Evolutionary conservation across 30 jellyfish, hydroid and myxozoan genomes (phyloP).

Genomic region (Mastigias papua): DNA sequence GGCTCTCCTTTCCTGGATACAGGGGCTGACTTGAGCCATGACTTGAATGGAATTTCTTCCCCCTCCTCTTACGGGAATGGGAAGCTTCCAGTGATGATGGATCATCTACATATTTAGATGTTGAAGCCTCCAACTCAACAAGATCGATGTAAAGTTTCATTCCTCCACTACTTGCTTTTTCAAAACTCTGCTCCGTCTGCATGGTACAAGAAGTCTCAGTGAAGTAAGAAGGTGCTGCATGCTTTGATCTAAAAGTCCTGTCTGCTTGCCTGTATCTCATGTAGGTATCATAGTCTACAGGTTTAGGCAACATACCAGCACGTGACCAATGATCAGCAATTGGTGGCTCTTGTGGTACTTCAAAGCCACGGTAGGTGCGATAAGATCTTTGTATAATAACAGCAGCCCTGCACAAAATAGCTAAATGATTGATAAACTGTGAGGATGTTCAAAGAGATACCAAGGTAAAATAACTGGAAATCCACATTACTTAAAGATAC

Average conservation of each 20-base stretch:
- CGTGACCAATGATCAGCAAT: conserved; percentile 9
- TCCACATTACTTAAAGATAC: no score
- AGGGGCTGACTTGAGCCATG: not conserved
- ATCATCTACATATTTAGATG: conserved; percentile 38
- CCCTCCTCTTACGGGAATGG: not conserved
- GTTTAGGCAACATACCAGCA: conserved; percentile 46
- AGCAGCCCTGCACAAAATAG: conserved; percentile 82
- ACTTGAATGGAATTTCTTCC: not conserved
- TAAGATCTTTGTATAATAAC: conserved; percentile 82
- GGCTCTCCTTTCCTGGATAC: not conserved
- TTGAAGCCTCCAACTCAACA: conserved; percentile 44
- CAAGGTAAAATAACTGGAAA: no score
- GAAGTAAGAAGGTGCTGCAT: not conserved
- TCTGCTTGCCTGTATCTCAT: conserved; percentile 57
- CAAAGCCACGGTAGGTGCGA: conserved; percentile 71
- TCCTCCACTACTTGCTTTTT: not conserved
- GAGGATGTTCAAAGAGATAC: not conserved
- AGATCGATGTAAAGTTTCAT: conserved; percentile 30
- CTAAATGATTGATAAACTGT: not conserved
- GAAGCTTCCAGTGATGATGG: not conserved
- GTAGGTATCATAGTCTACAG: conserved; percentile 80
- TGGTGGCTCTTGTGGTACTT: not conserved
- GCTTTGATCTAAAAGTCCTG: conserved; percentile 1
- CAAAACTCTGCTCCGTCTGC: not conserved
- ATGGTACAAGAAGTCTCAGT: not conserved